Evolutionary conservation across 1,140 invertebrate species (phyloP), one percentile per base, ranked within the genome.

Genomic region (Leptopilina boulardi): DNA sequence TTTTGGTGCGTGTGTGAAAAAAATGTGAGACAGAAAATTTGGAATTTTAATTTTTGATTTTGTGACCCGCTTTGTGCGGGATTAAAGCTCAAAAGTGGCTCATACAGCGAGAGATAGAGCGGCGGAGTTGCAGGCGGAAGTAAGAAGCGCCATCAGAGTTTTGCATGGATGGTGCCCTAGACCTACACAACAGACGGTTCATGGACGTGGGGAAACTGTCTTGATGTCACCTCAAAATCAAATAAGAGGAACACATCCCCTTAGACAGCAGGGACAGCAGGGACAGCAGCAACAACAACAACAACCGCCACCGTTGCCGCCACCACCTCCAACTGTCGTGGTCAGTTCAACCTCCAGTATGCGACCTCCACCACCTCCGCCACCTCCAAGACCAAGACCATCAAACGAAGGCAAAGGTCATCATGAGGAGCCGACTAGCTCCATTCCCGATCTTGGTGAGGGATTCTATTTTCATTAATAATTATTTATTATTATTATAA

Each of bases 391-490:
- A 78, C 84, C 86, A 79, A 88, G 89, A 75, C 84, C 84, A 77
- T 86, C 87, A 34, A 84, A 80, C 70, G 89, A 91, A 78, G 90
- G 90, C 76, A 90, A 90, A 79, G 87, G 84, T 76, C 89, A 91
- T 75, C 92, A 94, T 87, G 95, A 96, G 89, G 95, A 96, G 87
- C 95, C 95, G 2, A 95, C 95, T 51, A 96, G 95, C 90, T 96
- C 95, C 78, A 96, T 96, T 89, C 95, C 95, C 73, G 95, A 96
- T 93, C 92, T 96, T 92, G 95, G 95, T 96, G 86, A 94, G 95
- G 91, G 47, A 0, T 30, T n/a, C n/a, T n/a, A n/a, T n/a, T n/a
- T n/a, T n/a, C n/a, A n/a, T n/a, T n/a, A n/a, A n/a, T n/a, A n/a
- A n/a, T n/a, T n/a, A n/a, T n/a, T n/a, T n/a, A n/a, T n/a, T n/a